phyloP scores from a whole-genome alignment of 2,113 vertebrate genomes.

The Oostethus manadensis region DNA sequence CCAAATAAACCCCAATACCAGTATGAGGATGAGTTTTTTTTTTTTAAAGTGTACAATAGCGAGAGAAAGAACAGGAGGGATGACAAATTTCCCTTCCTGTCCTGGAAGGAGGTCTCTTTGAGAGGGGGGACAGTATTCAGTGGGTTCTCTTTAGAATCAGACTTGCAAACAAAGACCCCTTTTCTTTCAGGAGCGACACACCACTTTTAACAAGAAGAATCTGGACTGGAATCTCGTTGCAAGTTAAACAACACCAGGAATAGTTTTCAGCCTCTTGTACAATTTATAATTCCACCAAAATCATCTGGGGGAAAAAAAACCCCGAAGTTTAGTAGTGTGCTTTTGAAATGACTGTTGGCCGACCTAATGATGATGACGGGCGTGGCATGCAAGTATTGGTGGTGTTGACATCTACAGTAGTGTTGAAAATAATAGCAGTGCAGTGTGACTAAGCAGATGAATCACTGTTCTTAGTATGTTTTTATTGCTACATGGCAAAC shows the following conservation, averaged over 20 bases:
- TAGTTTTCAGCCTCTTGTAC: background rate
- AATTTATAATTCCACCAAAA: no score
- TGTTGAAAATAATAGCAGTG: no score
- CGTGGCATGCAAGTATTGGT: no score
- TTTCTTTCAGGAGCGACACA: slow-evolving; percentile 4
- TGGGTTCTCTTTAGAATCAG: slow-evolving; percentile 24
- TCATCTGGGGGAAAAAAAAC: no score
- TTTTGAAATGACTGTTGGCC: no score
- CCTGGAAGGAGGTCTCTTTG: slow-evolving; percentile 32
- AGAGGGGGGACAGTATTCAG: slow-evolving; percentile 22
- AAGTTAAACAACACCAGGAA: background rate
- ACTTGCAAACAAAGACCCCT: slow-evolving; percentile 39
- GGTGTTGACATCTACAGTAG: no score
- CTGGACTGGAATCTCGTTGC: slow-evolving; percentile 1
- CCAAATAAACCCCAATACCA: slow-evolving; percentile 1
- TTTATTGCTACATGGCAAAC: no score
- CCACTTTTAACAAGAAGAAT: background rate
- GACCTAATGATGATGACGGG: no score
- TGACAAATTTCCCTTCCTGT: slow-evolving; percentile 45
- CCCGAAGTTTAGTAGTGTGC: no score
- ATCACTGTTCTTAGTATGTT: no score
- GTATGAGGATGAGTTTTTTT: slow-evolving; percentile 22
- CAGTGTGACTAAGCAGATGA: no score
- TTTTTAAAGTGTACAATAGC: slow-evolving; percentile 32
- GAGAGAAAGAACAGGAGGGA: slow-evolving; percentile 21